Conservation (phyloP, 2,113 vertebrate species). For the Zapus hudsonius region DNA sequence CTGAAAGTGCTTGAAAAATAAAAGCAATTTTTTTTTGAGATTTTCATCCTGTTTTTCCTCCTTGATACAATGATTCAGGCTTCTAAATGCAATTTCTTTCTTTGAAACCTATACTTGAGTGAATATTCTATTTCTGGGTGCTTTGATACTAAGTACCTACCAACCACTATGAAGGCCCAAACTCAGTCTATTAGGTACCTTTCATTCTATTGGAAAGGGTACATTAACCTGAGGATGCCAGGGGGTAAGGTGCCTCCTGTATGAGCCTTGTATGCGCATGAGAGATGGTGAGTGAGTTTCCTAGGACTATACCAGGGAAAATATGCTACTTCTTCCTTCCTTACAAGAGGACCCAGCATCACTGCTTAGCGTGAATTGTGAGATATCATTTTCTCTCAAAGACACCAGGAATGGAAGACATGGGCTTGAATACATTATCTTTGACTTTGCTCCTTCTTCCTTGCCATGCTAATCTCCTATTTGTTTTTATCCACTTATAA, state of each 20-base stretch:
- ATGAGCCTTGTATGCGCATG: neutral
- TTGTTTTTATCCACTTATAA: neutral
- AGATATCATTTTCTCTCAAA: constrained; percentile 35
- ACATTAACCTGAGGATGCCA: neutral
- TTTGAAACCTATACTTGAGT: neutral
- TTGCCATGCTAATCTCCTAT: neutral
- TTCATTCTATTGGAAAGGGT: neutral
- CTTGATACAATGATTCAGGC: neutral
- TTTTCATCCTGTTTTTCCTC: neutral
- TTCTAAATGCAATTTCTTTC: neutral
- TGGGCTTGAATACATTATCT: neutral
- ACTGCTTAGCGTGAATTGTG: neutral
- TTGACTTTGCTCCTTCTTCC: neutral
- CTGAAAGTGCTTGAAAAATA: constrained; percentile 10
- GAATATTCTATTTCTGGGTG: constrained; percentile 34
- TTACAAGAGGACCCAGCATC: neutral
- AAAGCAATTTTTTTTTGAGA: neutral
- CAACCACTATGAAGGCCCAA: neutral
- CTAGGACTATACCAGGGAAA: neutral
- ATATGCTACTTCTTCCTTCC: neutral
- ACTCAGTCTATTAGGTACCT: neutral
- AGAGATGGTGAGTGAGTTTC: neutral
- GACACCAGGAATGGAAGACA: neutral
- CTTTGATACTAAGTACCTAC: neutral
- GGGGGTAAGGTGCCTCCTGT: neutral